Conservation (phyloP, 2,113 vertebrate genomes). For the Odocoileus hemionus region DNA sequence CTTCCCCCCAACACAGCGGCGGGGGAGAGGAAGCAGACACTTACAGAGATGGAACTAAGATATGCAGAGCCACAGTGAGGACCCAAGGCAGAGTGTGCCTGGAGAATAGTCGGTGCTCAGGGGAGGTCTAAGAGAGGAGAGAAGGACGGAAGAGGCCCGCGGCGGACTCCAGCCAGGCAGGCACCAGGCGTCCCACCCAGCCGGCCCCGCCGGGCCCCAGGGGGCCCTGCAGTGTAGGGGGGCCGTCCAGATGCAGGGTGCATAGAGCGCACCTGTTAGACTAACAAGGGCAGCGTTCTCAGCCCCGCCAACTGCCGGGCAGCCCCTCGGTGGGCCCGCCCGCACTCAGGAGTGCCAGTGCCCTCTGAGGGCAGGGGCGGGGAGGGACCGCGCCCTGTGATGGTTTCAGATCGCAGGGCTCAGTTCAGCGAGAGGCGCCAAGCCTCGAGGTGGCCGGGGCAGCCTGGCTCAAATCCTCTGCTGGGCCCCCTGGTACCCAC, state of each 20-base stretch:
- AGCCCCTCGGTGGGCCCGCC: conserved; percentile 57
- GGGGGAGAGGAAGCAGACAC: background rate
- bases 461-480: background rate
- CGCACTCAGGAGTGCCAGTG: conserved; percentile 54
- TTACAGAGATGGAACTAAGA: background rate
- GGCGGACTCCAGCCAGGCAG: background rate
- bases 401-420: background rate
- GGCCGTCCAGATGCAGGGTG: background rate
- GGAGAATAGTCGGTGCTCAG: background rate
- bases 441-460: background rate
- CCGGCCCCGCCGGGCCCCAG: conserved; percentile 24
- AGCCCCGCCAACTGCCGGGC: conserved; percentile 59
- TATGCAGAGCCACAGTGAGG: background rate
- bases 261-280: background rate
- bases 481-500: background rate
- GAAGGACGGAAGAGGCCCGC: background rate
- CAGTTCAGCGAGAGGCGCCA: fast-evolving
- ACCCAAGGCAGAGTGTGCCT: background rate
- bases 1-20: background rate
- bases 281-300: conserved; percentile 71
- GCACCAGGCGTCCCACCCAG: background rate
- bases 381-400: background rate
- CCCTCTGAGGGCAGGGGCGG: background rate
- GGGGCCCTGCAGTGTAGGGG: conserved; percentile 5
- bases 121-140: background rate